Percentiles rank a stretch among this genome's conserved stretches.
These are phyloP conservation scores for Acrocephalus arundinaceus DNA, from an alignment of 2,113 vertebrate genomes.

Conservation along the genomic window DNA sequence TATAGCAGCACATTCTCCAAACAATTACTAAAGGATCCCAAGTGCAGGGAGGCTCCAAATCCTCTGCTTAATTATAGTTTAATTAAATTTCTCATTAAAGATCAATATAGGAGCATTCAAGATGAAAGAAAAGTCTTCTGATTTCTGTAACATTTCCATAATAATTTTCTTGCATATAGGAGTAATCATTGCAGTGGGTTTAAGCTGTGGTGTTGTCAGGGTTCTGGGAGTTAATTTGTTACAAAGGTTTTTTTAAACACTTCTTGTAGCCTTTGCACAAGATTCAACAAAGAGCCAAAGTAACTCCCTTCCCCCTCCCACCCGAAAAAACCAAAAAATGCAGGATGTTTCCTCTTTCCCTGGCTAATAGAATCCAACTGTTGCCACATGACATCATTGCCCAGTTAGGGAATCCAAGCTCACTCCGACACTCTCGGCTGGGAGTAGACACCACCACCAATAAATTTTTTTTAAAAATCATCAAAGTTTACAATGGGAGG, in stretches of 20 bases:
- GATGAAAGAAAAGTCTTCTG: background rate
- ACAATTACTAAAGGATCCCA: background rate
- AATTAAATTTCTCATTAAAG: conserved; percentile 19
- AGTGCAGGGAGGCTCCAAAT: background rate
- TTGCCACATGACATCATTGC: conserved; percentile 76
- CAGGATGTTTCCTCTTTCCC: conserved; percentile 66
- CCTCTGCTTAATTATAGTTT: background rate
- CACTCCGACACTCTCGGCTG: background rate
- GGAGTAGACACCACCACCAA: conserved; percentile 1
- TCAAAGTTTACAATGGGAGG: background rate
- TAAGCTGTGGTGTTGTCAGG: background rate
- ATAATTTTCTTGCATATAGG: background rate
- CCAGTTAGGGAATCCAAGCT: conserved; percentile 57
- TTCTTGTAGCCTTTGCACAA: background rate
- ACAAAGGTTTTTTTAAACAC: background rate
- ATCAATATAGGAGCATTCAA: background rate
- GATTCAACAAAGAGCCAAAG: conserved; percentile 47
- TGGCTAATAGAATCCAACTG: conserved; percentile 78
- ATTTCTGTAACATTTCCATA: background rate
- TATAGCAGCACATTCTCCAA: background rate
- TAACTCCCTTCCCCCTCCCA: background rate
- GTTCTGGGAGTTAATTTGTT: background rate
- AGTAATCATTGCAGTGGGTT: background rate
- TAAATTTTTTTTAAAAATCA: background rate
- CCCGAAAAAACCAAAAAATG: conserved; percentile 22